Conservation (phyloP, 2,888 invertebrate species). For the Ferdinandea cuprea region DNA sequence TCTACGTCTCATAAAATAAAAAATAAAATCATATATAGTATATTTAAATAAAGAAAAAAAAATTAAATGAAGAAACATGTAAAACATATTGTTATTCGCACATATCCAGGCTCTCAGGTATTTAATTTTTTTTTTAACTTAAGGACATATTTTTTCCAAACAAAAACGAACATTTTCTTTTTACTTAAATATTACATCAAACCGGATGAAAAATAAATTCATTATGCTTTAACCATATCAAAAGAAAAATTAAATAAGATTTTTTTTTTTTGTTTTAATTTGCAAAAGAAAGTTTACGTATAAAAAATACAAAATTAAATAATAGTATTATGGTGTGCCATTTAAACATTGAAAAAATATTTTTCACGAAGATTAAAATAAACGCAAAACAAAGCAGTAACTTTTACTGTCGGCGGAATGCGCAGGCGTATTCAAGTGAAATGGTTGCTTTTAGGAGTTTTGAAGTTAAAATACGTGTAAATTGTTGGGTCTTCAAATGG, state of each 20-base stretch:
- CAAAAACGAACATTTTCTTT: not conserved
- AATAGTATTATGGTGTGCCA: constrained; percentile 72
- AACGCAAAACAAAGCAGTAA: constrained; percentile 21
- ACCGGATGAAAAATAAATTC: constrained; percentile 31
- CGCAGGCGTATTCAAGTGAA: constrained; percentile 26
- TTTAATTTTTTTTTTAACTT: constrained; percentile 57
- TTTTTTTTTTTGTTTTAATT: constrained; percentile 43
- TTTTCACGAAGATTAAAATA: constrained; percentile 43
- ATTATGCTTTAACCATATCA: constrained; percentile 64
- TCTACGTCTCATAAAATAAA: constrained; percentile 64
- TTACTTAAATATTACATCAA: constrained; percentile 36
- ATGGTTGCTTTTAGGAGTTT: not conserved
- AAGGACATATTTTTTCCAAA: constrained; percentile 25
- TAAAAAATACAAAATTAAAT: constrained; percentile 23
- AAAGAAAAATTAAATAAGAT: constrained; percentile 25
- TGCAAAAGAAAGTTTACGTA: constrained; percentile 10
- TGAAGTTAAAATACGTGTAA: not conserved
- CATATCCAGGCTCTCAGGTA: constrained; percentile 80
- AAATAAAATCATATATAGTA: constrained; percentile 46
- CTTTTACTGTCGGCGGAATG: constrained; percentile 44
- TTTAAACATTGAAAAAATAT: constrained; percentile 61
- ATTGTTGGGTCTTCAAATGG: no score
- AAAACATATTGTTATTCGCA: constrained; percentile 80
- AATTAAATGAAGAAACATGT: constrained; percentile 72
- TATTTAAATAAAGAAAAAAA: constrained; percentile 57